Percentiles rank a stretch among this genome's conserved stretches.
Conservation (phyloP, 2,888 invertebrate species). For the Clivina fossor region DNA sequence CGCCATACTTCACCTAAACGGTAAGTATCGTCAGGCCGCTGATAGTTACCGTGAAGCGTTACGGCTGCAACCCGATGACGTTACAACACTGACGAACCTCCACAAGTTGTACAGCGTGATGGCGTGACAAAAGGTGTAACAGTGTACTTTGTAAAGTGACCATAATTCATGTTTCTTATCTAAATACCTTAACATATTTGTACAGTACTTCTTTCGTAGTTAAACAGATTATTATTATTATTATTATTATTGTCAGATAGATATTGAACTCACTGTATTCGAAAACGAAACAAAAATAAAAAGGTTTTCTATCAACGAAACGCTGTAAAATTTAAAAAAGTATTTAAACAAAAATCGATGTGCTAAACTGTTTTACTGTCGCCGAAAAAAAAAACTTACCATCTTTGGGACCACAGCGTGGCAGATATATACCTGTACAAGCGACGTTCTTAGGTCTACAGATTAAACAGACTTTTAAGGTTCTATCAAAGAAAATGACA, state of each 20-base stretch:
- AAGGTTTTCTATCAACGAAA: conserved; percentile 17
- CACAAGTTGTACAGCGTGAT: conserved; percentile 67
- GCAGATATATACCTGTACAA: not conserved
- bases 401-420: conserved; percentile 6
- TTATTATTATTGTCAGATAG: not conserved
- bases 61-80: conserved; percentile 83
- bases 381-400: conserved; percentile 1
- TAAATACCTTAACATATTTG: not conserved
- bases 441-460: not conserved
- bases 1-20: conserved; percentile 91
- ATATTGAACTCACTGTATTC: too few species aligned
- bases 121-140: conserved; percentile 53
- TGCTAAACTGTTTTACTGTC: conserved; percentile 9
- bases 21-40: conserved; percentile 86
- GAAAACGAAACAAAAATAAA: not conserved
- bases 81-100: conserved; percentile 85
- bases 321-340: conserved; percentile 7
- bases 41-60: conserved; percentile 83
- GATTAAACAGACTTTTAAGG: not conserved
- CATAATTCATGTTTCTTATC: not conserved
- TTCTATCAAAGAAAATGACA: conserved; percentile 9
- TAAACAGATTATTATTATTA: not conserved
- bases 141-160: not conserved
- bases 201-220: not conserved
- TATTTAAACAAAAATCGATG: not conserved